Conservation (phyloP, 2,113 vertebrate species). For the Smithornis capensis region DNA sequence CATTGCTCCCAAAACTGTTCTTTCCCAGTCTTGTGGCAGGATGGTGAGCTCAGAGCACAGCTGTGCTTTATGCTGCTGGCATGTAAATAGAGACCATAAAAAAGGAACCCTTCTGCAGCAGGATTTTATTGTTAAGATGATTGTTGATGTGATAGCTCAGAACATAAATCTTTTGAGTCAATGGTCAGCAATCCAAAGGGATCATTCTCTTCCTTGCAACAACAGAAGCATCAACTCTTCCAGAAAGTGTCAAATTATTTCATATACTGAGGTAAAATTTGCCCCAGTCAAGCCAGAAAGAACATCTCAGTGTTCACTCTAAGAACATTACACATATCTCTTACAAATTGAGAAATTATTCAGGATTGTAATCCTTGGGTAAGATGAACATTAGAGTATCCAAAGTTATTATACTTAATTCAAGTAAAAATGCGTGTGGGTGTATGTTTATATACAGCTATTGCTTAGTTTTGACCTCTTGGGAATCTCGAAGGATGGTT, state of each 20-base stretch:
- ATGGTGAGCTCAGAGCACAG: constrained; percentile 54
- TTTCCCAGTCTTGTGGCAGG: neutral
- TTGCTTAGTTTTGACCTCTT: constrained; percentile 36
- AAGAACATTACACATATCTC: neutral
- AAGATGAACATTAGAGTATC: neutral
- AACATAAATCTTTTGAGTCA: constrained; percentile 14
- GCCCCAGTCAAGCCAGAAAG: neutral
- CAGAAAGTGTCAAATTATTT: neutral
- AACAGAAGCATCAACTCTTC: neutral
- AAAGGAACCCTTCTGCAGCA: neutral
- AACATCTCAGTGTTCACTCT: neutral
- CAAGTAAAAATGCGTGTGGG: neutral
- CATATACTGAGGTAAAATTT: neutral
- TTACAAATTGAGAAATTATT: neutral
- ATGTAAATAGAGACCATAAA: constrained; percentile 9
- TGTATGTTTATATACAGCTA: constrained; percentile 48
- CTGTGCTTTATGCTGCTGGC: constrained; percentile 52
- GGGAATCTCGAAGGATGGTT: constrained; percentile 12
- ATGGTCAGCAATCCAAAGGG: neutral
- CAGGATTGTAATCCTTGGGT: neutral
- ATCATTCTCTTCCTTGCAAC: constrained; percentile 14
- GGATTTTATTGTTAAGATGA: constrained; percentile 38
- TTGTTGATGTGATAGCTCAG: constrained; percentile 24
- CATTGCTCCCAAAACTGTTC: neutral
- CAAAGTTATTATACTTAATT: neutral